Percentiles rank a stretch among this genome's conserved stretches.
phyloP scores from a whole-genome alignment of 1,140 invertebrate genomes.

The Drosophila kepulauana region DNA sequence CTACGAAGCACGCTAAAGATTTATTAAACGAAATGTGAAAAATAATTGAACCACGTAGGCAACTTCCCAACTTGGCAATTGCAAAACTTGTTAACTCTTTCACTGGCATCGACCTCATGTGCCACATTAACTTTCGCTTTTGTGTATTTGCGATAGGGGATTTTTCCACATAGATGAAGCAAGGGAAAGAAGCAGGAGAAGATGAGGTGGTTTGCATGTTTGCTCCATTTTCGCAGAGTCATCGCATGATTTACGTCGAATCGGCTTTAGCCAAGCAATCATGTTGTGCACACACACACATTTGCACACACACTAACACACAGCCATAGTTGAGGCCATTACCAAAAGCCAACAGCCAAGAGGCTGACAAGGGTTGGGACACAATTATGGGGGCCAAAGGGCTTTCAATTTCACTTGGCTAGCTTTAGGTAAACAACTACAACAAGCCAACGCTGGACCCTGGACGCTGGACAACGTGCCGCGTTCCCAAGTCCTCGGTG shows the following conservation, averaged over 20 bases:
- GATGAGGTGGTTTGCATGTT: conserved; percentile 26
- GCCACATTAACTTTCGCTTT: conserved; percentile 77
- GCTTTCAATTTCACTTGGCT: conserved; percentile 81
- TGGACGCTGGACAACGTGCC: background rate
- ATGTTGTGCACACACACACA: conserved; percentile 54
- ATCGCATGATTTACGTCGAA: conserved; percentile 78
- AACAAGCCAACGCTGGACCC: background rate
- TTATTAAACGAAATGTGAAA: conserved; percentile 74
- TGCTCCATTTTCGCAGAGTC: conserved; percentile 64
- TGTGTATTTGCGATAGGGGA: conserved; percentile 19
- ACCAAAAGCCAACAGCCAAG: conserved; percentile 43
- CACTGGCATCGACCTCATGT: conserved; percentile 41
- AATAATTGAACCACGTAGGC: conserved; percentile 75
- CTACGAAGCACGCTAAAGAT: conserved; percentile 51
- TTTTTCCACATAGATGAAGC: background rate
- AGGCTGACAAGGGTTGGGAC: conserved; percentile 48
- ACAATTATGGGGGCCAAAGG: conserved; percentile 68
- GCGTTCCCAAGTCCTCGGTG: background rate
- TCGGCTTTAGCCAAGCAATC: conserved; percentile 65
- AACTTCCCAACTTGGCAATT: conserved; percentile 14
- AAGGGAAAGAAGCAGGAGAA: no score
- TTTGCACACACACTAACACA: conserved; percentile 29
- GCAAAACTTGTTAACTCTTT: conserved; percentile 63
- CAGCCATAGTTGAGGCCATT: conserved; percentile 46
- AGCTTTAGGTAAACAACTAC: conserved; percentile 76